These are phyloP conservation scores for Sebastes schlegelii DNA, from an alignment of 2,113 vertebrate species.

Conservation along the genomic window DNA sequence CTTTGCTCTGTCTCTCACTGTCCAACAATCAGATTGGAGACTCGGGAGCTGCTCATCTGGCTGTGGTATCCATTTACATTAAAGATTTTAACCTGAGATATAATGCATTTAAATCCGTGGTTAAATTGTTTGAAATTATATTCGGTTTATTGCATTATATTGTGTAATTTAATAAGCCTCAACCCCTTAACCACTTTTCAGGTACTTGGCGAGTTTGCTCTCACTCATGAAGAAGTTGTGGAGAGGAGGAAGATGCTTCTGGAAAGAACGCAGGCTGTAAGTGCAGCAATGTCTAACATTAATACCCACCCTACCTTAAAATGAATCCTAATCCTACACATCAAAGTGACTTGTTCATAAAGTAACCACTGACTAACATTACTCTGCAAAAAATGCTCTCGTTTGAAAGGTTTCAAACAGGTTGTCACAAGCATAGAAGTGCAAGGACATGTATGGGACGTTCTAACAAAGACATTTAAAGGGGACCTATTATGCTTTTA, in stretches of 20 bases:
- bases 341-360: neutral
- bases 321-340: neutral
- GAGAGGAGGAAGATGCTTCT: constrained; percentile 85
- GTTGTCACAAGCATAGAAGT: neutral
- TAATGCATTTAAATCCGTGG: constrained; percentile 40
- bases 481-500: no score
- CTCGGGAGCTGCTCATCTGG: constrained; percentile 84
- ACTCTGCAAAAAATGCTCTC: neutral
- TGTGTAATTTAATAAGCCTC: constrained; percentile 13
- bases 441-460: neutral
- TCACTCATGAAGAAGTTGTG: constrained; percentile 88
- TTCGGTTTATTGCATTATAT: constrained; percentile 18
- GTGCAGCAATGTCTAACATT: constrained; percentile 19
- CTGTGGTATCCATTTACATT: constrained; percentile 62
- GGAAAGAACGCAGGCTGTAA: constrained; percentile 63
- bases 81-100: constrained; percentile 30
- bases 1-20: constrained; percentile 88
- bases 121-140: constrained; percentile 44
- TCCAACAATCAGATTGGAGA: constrained; percentile 89
- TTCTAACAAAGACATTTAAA: constrained; percentile 3
- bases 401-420: neutral
- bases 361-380: neutral
- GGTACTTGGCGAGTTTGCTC: constrained; percentile 85
- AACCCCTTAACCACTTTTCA: constrained; percentile 55
- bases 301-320: neutral